Evolutionary conservation across 2,888 invertebrate species (phyloP).

Genomic region (Drosophila ustulata): DNA sequence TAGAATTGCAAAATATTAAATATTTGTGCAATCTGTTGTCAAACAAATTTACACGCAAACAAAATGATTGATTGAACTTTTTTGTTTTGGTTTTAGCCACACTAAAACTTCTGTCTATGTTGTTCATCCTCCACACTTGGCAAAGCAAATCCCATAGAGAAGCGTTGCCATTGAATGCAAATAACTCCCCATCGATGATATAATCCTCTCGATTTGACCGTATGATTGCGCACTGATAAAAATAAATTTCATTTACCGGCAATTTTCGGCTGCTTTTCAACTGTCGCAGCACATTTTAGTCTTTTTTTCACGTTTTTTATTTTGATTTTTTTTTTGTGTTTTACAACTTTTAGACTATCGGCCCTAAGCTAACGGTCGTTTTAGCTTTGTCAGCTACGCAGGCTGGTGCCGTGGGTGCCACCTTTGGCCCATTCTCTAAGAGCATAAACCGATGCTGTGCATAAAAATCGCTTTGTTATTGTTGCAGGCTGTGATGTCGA

Average conservation of each 20-base stretch:
- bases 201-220: slow-evolving; percentile 40
- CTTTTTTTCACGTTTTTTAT: neutral
- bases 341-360: slow-evolving; percentile 57
- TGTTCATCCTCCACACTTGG: neutral
- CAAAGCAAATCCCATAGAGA: slow-evolving; percentile 41
- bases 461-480: slow-evolving; percentile 80
- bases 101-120: neutral
- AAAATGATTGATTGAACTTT: neutral
- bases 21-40: neutral
- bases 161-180: slow-evolving; percentile 24
- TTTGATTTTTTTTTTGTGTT: slow-evolving; percentile 31
- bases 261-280: slow-evolving; percentile 41
- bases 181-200: slow-evolving; percentile 9
- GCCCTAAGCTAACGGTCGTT: slow-evolving; percentile 47
- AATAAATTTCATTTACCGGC: slow-evolving; percentile 70
- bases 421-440: slow-evolving; percentile 5
- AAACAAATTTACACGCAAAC: neutral
- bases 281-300: neutral
- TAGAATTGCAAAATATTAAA: neutral
- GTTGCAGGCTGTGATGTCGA: slow-evolving; percentile 74
- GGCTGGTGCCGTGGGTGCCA: slow-evolving; percentile 2
- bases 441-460: slow-evolving; percentile 59
- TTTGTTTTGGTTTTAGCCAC: neutral
- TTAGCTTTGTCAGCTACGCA: slow-evolving; percentile 64
- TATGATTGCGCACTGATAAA: slow-evolving; percentile 55